phyloP scores from a whole-genome alignment of 1,140 invertebrate genomes.

The Campodea augens region DNA sequence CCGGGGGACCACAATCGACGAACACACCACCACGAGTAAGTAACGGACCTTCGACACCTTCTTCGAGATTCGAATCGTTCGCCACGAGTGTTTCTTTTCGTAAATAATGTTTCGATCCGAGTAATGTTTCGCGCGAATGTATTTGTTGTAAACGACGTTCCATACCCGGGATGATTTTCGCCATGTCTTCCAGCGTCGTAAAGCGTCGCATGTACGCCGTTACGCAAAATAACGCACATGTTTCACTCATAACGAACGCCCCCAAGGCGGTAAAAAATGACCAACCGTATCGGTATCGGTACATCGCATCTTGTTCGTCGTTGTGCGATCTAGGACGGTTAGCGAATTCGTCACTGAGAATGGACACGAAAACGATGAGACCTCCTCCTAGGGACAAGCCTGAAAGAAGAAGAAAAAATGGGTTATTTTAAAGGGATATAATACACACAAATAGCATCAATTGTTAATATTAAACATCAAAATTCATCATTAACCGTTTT shows the following conservation, averaged over 20 bases:
- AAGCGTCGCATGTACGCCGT: conserved; percentile 40
- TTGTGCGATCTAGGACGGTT: conserved; percentile 24
- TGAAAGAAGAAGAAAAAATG: conserved; percentile 24
- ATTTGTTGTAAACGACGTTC: not conserved
- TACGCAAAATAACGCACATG: conserved; percentile 40
- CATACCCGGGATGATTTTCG: conserved; percentile 15
- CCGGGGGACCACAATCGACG: not conserved
- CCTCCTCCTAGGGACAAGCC: conserved; percentile 39
- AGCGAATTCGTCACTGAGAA: conserved; percentile 36
- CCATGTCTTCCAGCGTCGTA: conserved; percentile 41
- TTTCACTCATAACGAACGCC: conserved; percentile 41
- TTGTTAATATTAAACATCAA: no score
- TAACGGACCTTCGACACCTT: conserved; percentile 13
- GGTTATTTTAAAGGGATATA: no score
- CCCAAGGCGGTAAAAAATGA: conserved; percentile 44
- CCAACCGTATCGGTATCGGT: conserved; percentile 46
- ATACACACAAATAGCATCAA: no score
- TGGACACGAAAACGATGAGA: conserved; percentile 38
- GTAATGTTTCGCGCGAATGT: conserved; percentile 1
- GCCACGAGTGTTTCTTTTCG: conserved; percentile 9
- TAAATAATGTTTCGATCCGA: not conserved
- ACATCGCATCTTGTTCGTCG: conserved; percentile 16
- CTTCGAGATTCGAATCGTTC: no score
- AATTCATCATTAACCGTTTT: no score
- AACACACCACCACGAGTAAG: not conserved